Base-by-base conservation (phyloP, 2,888 invertebrate genomes). In the Amphiduros pacificus region DNA sequence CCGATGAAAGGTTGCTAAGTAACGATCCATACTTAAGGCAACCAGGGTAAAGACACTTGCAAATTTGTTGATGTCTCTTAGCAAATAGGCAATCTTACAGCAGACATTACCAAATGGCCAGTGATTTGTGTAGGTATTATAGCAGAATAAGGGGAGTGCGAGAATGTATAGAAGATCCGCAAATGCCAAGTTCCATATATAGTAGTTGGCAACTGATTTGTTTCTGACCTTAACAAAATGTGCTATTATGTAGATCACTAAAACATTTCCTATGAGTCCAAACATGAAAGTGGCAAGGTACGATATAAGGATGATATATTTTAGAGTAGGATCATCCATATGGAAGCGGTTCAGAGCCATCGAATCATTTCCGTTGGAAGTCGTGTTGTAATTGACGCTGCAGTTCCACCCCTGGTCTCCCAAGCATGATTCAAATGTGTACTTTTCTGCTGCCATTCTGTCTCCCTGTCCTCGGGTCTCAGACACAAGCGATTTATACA, bases 21-120 rank as follows among this genome's bases (percentile, higher is more conserved):
- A 66, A 2, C 67, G 61, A 29, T 67, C 65, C 14, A 65, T 54
- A 11, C 62, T 52, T 44, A 69, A 60, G 20, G 63, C 65, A 1
- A 65, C 63, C 41, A 69, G 44, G 0, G 65, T 65, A 48, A 65
- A 63, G 24, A 67, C 60, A 26, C 62, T 64, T 1, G 61, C 53
- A 31, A 57, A 64, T 32, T 61, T 64, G 61, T 57, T 64, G 36
- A 60, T 61, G 22, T 64, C 64, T 9, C 64, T 41, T 20, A 51
- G 29, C 31, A 56, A 50, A 29, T 64, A 64, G 36, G 56, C 61
- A 14, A 64, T 36, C 44, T 64, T 64, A 28, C 64, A 64, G 36
- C 55, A 57, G 9, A 57, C 50, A 24, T n/a, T 32, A 22, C 61
- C 64, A 17, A 61, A 36, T 6, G 61, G 61, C 60, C 61, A 61